phyloP scores from a whole-genome alignment of 2,888 invertebrate species.

The Fragum sueziense region DNA sequence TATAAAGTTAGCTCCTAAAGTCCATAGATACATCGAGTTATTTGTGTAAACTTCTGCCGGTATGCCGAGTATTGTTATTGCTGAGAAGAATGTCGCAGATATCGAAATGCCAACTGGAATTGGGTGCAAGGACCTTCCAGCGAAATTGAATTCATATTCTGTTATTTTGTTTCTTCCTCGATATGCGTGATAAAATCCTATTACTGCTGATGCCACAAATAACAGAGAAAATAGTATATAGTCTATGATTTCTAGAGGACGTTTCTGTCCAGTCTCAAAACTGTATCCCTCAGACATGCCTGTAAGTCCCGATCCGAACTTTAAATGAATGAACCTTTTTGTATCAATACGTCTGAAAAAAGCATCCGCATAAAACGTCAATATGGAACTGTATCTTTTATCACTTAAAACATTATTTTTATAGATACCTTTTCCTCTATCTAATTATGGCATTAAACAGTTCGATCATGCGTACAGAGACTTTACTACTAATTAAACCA shows the following conservation, averaged over 20 bases:
- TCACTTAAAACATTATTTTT: too few relatives aligned
- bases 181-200: slow-evolving; percentile 82
- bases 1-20: slow-evolving; percentile 57
- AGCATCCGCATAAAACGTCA: too few relatives aligned
- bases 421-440: too few relatives aligned
- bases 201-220: slow-evolving; percentile 30
- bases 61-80: slow-evolving; percentile 55
- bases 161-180: slow-evolving; percentile 84
- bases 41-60: slow-evolving; percentile 60
- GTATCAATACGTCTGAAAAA: too few relatives aligned
- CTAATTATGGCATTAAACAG: too few relatives aligned
- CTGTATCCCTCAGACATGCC: background rate
- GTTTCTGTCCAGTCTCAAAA: slow-evolving; percentile 6
- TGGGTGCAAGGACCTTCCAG: slow-evolving; percentile 74
- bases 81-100: slow-evolving; percentile 68
- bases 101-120: slow-evolving; percentile 79
- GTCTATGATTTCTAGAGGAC: slow-evolving; percentile 25
- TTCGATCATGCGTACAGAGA: too few relatives aligned
- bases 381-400: too few relatives aligned
- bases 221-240: slow-evolving; percentile 42
- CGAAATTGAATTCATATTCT: slow-evolving; percentile 77
- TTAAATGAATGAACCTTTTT: too few relatives aligned
- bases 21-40: slow-evolving; percentile 47
- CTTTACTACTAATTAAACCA: too few relatives aligned
- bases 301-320: too few relatives aligned